Evolutionary conservation across 2,113 vertebrate species (phyloP), one percentile per base, ranked within the genome.

Genomic region (Aldabrachelys gigantea): DNA sequence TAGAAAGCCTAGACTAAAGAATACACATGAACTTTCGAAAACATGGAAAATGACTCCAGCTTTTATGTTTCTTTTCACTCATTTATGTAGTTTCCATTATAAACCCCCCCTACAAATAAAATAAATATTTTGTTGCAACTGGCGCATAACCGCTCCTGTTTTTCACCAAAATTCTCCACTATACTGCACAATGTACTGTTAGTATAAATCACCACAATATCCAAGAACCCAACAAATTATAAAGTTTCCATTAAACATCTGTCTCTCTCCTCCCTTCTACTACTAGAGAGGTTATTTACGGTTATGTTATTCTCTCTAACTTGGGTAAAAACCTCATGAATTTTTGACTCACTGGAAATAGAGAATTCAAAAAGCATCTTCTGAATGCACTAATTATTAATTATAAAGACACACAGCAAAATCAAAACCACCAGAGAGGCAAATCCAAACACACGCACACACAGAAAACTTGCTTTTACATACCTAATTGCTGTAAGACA

Each of bases 401-500:
- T 44, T 14, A 6, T 12, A 49, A 49, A 80, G 29, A 44, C 94
- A 86, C 88, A 84, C 50, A 57, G 69, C 50, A 72, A 87, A 87
- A 92, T 93, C 92, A 14, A 89, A 72, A 94, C 44, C n/a, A 91
- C 59, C 82, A 92, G 4, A 83, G 10, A 81, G 80, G 35, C 84
- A 82, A 27, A 91, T 62, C 82, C 79, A 49, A 92, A 96, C 89
- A 96, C 83, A 96, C 82, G 86, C 8, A 79, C 69, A 22, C 89
- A 38, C 24, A 94, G 91, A 54, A 9, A 91, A 84, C 79, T 95
- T 93, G 69, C 69, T 93, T 98, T 94, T 93, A 98, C 99, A 98
- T 98, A 99, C 99, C 99, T 97, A 99, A 98, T 98, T 99, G 99
- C 98, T 99, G 99, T 97, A 99, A 98, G 92, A 99, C 99, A 95